Conservation (phyloP, 2,888 invertebrate genomes). For the Trichogramma evanescens region DNA sequence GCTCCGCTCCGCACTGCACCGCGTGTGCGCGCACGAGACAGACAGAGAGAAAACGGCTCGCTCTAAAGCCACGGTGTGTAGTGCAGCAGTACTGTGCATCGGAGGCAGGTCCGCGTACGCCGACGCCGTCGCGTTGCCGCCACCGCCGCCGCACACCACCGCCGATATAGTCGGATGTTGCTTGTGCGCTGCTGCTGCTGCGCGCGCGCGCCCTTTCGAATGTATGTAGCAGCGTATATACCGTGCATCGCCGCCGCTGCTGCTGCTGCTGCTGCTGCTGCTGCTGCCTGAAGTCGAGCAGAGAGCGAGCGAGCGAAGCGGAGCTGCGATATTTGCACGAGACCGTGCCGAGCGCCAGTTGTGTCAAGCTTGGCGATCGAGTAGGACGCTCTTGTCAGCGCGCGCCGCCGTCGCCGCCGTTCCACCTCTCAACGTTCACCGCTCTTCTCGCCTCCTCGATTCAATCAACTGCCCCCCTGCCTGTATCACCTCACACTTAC, state of each 20-base stretch:
- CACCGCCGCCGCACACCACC: not conserved
- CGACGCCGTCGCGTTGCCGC: not conserved
- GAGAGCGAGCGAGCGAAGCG: slow-evolving; percentile 26
- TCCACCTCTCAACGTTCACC: slow-evolving; percentile 40
- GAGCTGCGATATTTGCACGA: slow-evolving; percentile 21
- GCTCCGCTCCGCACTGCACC: not conserved
- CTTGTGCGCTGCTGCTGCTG: not conserved
- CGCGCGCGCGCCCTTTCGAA: not conserved
- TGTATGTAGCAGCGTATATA: too few species aligned
- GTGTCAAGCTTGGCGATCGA: slow-evolving; percentile 48
- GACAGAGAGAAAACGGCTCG: slow-evolving; percentile 11
- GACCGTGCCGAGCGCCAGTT: slow-evolving; percentile 40
- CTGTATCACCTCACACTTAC: slow-evolving; percentile 9
- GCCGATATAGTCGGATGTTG: not conserved
- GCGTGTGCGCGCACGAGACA: slow-evolving; percentile 3
- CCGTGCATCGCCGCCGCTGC: not conserved
- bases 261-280: slow-evolving; percentile 12
- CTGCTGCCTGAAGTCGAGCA: slow-evolving; percentile 27
- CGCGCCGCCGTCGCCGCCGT: slow-evolving; percentile 41
- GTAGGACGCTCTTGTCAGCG: slow-evolving; percentile 46
- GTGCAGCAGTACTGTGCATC: slow-evolving; percentile 21
- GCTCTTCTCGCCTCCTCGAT: slow-evolving; percentile 22
- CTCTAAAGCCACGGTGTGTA: slow-evolving; percentile 2
- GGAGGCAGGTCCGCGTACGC: not conserved
- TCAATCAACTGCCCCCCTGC: slow-evolving; percentile 9